Percentiles rank a stretch among this genome's conserved stretches.
phyloP scores from a whole-genome alignment of 1,140 invertebrate genomes.

The Campoletis sonorensis region DNA sequence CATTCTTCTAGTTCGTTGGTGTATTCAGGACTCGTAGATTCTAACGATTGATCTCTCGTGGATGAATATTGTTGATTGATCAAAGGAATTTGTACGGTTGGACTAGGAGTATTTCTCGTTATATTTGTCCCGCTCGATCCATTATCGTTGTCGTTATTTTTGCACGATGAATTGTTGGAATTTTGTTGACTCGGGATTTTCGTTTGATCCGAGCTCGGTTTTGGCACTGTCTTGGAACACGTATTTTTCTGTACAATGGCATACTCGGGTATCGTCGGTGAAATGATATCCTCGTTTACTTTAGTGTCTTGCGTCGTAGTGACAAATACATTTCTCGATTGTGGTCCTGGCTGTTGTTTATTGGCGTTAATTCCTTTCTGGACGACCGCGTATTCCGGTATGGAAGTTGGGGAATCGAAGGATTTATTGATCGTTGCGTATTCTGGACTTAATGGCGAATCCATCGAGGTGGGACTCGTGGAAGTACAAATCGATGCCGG shows the following conservation, averaged over 20 bases:
- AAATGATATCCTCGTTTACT: constrained; percentile 47
- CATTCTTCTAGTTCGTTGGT: constrained; percentile 49
- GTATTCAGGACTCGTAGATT: constrained; percentile 58
- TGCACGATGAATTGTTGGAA: constrained; percentile 48
- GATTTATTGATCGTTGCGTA: constrained; percentile 71
- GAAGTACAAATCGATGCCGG: constrained; percentile 63
- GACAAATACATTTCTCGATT: constrained; percentile 27
- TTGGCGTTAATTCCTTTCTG: constrained; percentile 61
- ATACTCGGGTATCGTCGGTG: constrained; percentile 68
- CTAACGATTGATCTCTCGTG: constrained; percentile 55
- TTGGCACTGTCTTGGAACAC: constrained; percentile 50
- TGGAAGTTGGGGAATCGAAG: constrained; percentile 66
- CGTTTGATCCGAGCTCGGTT: constrained; percentile 47
- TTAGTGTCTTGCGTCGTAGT: constrained; percentile 45
- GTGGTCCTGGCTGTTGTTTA: constrained; percentile 26
- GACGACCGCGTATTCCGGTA: constrained; percentile 72
- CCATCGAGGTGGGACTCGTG: constrained; percentile 59
- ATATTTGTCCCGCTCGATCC: background rate
- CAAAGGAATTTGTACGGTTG: constrained; percentile 29
- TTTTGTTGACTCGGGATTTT: constrained; percentile 55
- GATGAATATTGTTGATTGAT: background rate
- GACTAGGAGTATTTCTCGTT: constrained; percentile 49
- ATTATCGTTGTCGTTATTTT: constrained; percentile 37
- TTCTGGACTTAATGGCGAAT: constrained; percentile 65
- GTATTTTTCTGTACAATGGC: constrained; percentile 70